A percentile compares a stretch with the other conserved stretches of the same genome.
These are phyloP conservation scores for Albula glossodonta DNA, from an alignment of 2,113 vertebrate species.

Conservation along the genomic window DNA sequence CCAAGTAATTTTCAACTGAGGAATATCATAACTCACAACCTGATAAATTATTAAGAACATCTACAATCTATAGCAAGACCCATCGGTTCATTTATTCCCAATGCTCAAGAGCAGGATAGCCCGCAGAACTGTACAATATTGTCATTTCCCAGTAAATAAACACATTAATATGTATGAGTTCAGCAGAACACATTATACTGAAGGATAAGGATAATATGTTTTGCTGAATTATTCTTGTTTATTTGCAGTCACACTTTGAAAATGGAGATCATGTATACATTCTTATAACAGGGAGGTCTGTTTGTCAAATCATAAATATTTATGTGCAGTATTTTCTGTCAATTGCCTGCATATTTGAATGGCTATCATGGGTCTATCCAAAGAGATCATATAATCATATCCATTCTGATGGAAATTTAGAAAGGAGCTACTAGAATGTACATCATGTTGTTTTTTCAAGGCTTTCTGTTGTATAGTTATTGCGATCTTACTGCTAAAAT, in stretches of 20 bases:
- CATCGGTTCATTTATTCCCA: not conserved
- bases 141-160: not conserved
- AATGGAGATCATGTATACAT: not conserved
- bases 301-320: not conserved
- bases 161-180: not conserved
- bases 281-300: not conserved
- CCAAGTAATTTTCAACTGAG: slow-evolving; percentile 7
- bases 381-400: not conserved
- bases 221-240: slow-evolving; percentile 2
- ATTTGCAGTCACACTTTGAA: not conserved
- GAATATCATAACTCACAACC: not conserved
- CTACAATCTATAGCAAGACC: not conserved
- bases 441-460: not conserved
- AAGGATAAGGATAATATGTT: not conserved
- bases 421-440: not conserved
- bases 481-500: not conserved
- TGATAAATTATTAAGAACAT: slow-evolving; percentile 10
- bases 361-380: not conserved
- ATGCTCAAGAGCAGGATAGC: not conserved
- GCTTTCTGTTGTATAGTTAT: not conserved
- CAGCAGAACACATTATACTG: not conserved
- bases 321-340: not conserved
- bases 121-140: slow-evolving; percentile 1
- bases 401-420: not conserved
- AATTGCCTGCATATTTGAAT: not conserved